Conservation (phyloP, 1,140 invertebrate species). For the Pantala flavescens region DNA sequence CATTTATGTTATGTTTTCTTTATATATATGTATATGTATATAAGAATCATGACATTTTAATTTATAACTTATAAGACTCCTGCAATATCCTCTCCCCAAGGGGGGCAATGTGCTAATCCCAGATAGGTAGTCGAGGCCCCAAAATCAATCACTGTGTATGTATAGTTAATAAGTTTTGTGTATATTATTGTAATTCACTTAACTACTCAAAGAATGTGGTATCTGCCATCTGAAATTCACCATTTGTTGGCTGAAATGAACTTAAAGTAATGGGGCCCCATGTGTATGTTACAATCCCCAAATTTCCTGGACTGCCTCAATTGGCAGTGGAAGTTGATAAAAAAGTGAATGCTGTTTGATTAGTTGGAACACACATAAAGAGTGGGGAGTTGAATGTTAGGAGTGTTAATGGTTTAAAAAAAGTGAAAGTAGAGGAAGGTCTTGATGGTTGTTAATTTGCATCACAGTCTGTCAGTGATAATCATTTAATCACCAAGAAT, state of each 20-base stretch:
- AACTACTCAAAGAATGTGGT: constrained; percentile 5
- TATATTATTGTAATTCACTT: constrained; percentile 14
- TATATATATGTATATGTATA: background rate
- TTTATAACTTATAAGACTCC: constrained; percentile 14
- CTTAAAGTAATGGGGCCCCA: background rate
- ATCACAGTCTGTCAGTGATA: background rate
- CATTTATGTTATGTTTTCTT: constrained; percentile 8
- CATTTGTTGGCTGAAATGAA: background rate
- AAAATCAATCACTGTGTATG: constrained; percentile 14
- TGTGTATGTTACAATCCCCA: background rate
- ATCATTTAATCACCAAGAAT: background rate
- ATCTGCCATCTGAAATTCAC: background rate
- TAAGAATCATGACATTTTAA: constrained; percentile 10
- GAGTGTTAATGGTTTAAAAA: constrained; percentile 14
- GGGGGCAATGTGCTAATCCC: constrained; percentile 14
- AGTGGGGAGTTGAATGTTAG: background rate
- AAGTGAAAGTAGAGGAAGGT: constrained; percentile 8
- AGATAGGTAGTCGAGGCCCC: constrained; percentile 6
- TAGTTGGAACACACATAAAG: background rate
- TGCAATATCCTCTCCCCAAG: constrained; percentile 10
- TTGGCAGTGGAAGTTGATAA: background rate
- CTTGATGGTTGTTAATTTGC: constrained; percentile 4
- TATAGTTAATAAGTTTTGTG: constrained; percentile 17
- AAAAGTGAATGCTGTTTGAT: background rate
- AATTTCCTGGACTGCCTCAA: background rate